phyloP scores from a whole-genome alignment of 2,113 vertebrate species.

The Emberiza fucata region DNA sequence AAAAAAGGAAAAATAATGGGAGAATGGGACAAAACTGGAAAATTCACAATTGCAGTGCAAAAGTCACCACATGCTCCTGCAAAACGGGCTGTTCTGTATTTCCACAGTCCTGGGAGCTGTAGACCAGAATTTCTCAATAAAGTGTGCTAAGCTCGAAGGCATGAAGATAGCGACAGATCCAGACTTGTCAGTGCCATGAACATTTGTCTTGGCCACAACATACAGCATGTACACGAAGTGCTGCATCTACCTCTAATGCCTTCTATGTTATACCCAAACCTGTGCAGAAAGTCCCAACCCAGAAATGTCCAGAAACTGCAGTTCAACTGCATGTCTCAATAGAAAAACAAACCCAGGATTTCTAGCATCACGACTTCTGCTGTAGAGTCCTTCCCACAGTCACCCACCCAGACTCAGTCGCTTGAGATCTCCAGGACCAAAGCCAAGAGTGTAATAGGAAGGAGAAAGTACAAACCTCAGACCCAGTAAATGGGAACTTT shows the following conservation, averaged over 20 bases:
- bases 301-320: not conserved
- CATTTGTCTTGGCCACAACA: constrained; percentile 37
- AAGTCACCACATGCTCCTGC: not conserved
- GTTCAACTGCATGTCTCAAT: not conserved
- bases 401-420: not conserved
- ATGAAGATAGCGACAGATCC: constrained; percentile 65
- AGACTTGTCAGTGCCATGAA: constrained; percentile 56
- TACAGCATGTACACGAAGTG: not conserved
- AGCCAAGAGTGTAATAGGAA: not conserved
- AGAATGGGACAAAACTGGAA: not conserved
- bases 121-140: constrained; percentile 59
- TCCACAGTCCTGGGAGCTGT: constrained; percentile 13
- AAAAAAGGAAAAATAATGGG: not conserved
- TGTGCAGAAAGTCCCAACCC: not conserved
- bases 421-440: not conserved
- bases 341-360: not conserved
- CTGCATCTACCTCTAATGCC: not conserved
- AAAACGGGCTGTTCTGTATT: constrained; percentile 38
- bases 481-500: constrained; percentile 73
- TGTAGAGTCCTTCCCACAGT: not conserved
- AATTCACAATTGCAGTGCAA: not conserved
- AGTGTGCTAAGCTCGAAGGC: constrained; percentile 46
- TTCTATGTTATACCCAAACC: not conserved
- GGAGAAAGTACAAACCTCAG: constrained; percentile 14
- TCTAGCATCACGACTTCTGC: not conserved